These are phyloP conservation scores for Zeugodacus cucurbitae DNA, from an alignment of 1,140 invertebrate species.

Conservation along the genomic window DNA sequence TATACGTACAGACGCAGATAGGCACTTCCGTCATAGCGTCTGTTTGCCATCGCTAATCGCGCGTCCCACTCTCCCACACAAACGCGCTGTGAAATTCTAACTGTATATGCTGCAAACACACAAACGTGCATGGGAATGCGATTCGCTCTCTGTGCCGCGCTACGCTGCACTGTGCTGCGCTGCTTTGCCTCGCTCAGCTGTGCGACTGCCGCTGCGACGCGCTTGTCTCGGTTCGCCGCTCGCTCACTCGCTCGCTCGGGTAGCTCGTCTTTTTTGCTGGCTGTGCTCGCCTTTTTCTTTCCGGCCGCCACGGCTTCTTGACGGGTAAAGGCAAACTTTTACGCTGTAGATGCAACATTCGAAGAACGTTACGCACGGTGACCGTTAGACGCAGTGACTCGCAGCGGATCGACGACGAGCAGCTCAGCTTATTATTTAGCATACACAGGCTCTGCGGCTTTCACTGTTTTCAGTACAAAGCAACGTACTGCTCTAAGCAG, in stretches of 20 bases:
- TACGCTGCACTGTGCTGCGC: neutral
- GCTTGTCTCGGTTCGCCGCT: neutral
- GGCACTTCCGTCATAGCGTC: neutral
- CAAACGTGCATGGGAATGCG: neutral
- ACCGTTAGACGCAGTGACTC: slow-evolving; percentile 35
- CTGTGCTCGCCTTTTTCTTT: slow-evolving; percentile 29
- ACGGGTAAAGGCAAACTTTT: slow-evolving; percentile 25
- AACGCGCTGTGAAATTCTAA: neutral
- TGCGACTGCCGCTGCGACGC: neutral
- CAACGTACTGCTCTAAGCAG: neutral
- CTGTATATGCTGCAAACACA: neutral
- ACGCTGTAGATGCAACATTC: slow-evolving; percentile 31
- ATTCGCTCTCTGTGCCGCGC: neutral
- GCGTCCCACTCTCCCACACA: slow-evolving; percentile 6
- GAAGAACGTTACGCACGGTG: slow-evolving; percentile 36
- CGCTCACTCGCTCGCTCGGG: neutral
- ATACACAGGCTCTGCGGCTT: neutral
- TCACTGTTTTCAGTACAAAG: neutral
- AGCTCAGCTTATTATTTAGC: slow-evolving; percentile 13
- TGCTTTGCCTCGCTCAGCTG: neutral
- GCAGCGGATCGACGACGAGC: neutral
- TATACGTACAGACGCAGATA: neutral
- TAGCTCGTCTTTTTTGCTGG: slow-evolving; percentile 14
- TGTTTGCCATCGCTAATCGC: neutral
- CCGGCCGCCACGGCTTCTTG: slow-evolving; percentile 15